Evolutionary conservation across 2,113 vertebrate species (phyloP), one percentile per base, ranked within the genome.

Genomic region (Gasterosteus nipponicus): DNA sequence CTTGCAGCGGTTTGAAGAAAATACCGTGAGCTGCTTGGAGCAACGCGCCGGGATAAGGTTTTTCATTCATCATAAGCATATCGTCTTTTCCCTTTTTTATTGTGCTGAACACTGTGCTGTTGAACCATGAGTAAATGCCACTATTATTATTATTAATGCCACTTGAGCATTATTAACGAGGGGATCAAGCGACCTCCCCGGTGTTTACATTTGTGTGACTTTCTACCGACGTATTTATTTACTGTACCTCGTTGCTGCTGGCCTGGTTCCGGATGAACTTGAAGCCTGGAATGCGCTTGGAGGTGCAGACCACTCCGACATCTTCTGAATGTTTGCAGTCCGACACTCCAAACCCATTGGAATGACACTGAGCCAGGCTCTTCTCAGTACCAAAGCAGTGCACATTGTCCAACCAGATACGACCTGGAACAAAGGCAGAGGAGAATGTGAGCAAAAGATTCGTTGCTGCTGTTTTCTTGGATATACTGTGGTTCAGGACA

Each of bases 261-360:
- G 90, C 87, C 19, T 94, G 51, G 0, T 93, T 94, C 78, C 91
- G 95, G 85, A 96, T 94, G 67, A 96, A 96, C 81, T 91, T 95
- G 94, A 96, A 98, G 59, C 98, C 97, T 0, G 96, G 94, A 88
- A 99, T 97, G 69, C 97, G 95, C 33, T 94, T 96, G 14, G 96
- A 95, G 16, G 90, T 95, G 92, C 98, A 99, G 33, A 96, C 88
- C 63, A 99, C 95, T 0, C 97, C 95, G 14, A 97, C 98, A 0
- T 99, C 98, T 59, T 99, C 98, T 0, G 93, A 94, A 85, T 99
- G 98, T 33, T 96, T 97, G 93, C 97, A 99, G 94, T 99, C 97
- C 0, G 94, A 94, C 7, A 97, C 94, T 0, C 98, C 98, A 65
- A 98, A 95, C 22, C 98, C 98, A 0, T 99, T 98, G 26, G 96